phyloP scores from a whole-genome alignment of 2,888 invertebrate species.

The Synanthedon formicaeformis region DNA sequence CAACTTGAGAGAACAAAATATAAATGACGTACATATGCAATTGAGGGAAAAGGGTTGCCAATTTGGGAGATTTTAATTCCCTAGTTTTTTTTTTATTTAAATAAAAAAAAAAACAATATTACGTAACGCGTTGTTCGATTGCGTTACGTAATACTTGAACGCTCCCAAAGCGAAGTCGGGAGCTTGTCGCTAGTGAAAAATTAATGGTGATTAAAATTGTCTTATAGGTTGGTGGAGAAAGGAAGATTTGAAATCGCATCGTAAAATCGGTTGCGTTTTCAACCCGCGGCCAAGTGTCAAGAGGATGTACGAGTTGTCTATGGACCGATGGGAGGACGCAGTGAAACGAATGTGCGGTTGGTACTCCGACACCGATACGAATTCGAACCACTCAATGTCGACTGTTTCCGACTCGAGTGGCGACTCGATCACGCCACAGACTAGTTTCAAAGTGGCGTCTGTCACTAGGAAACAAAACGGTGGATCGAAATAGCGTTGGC shows the following conservation, averaged over 20 bases:
- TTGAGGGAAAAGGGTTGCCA: too few species aligned
- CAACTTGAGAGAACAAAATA: too few species aligned
- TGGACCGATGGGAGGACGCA: slow-evolving; percentile 71
- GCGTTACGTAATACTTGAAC: too few species aligned
- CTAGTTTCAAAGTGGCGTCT: slow-evolving; percentile 28
- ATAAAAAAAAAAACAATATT: too few species aligned
- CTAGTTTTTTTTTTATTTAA: too few species aligned
- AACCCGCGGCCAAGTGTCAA: slow-evolving; percentile 49
- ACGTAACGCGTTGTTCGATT: too few species aligned
- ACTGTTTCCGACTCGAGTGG: slow-evolving; percentile 26
- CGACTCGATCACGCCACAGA: slow-evolving; percentile 22
- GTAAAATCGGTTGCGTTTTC: slow-evolving; percentile 74
- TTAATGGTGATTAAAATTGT: too few species aligned
- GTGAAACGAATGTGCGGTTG: slow-evolving; percentile 69
- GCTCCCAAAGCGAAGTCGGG: too few species aligned
- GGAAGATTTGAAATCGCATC: slow-evolving; percentile 73
- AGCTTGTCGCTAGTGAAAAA: too few species aligned
- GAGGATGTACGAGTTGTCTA: slow-evolving; percentile 36
- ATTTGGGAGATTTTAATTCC: too few species aligned
- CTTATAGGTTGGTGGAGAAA: slow-evolving; percentile 77
- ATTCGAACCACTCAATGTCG: slow-evolving; percentile 12
- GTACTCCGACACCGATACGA: slow-evolving; percentile 39
- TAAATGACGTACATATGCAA: too few species aligned
- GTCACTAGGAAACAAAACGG: slow-evolving; percentile 12
- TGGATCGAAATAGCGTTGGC: slow-evolving; percentile 52